Conservation (phyloP, 2,113 vertebrate species). For the Ivindomyrus marchei region DNA sequence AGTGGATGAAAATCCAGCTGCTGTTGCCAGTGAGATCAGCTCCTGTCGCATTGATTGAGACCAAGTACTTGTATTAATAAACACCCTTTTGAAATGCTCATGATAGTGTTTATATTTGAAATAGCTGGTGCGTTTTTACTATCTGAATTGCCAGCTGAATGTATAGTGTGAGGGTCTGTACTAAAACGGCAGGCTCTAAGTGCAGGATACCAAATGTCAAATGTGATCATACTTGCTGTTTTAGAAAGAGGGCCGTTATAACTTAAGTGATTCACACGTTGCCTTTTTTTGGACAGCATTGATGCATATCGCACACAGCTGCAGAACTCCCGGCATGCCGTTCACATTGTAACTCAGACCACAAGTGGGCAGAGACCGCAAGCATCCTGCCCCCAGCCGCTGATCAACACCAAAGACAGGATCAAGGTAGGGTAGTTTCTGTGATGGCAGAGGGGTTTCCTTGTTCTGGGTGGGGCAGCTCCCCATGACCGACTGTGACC, state of each 20-base stretch:
- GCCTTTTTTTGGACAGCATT: conserved; percentile 43
- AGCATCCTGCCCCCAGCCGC: conserved; percentile 27
- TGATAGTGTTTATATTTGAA: not conserved
- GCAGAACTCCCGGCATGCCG: conserved; percentile 32
- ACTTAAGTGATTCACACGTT: not conserved
- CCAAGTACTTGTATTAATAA: too few relatives aligned
- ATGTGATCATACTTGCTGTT: not conserved
- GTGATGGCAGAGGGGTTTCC: not conserved
- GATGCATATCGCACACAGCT: conserved; percentile 60
- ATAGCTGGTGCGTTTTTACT: not conserved
- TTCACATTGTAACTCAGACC: conserved; percentile 39
- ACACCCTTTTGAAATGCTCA: not conserved
- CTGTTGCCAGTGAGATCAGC: not conserved
- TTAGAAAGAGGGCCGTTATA: not conserved
- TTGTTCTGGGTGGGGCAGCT: not conserved
- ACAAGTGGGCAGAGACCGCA: conserved; percentile 32
- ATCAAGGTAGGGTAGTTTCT: conserved; percentile 43
- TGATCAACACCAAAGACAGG: conserved; percentile 49
- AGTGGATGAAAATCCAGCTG: not conserved
- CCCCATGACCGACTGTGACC: not conserved
- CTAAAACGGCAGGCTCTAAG: not conserved
- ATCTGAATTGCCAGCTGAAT: not conserved
- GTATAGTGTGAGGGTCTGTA: not conserved
- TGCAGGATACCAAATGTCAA: not conserved
- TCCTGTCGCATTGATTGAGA: not conserved